A percentile compares a stretch with the other conserved stretches of the same genome.
Conservation (phyloP, 2,113 vertebrate species). For the Lagopus leucura region DNA sequence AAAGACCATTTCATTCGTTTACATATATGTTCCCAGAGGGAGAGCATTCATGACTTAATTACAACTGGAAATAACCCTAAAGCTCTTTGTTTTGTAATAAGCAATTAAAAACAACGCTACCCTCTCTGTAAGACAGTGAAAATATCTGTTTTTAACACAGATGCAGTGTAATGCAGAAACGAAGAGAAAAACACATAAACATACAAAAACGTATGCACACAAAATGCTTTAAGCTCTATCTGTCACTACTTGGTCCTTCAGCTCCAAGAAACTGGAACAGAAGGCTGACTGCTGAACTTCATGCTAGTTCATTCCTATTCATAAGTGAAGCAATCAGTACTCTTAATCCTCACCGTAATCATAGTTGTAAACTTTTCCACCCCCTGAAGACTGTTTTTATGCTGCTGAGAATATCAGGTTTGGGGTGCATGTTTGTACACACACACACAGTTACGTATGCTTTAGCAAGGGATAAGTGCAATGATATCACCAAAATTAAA, state of each 20-base stretch:
- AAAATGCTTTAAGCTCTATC: not conserved
- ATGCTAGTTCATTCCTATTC: not conserved
- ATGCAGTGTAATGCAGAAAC: not conserved
- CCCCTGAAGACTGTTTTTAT: not conserved
- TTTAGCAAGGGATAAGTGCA: not conserved
- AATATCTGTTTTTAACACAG: not conserved
- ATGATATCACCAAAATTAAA: not conserved
- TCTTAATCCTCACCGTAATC: not conserved
- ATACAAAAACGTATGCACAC: not conserved
- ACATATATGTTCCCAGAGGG: not conserved
- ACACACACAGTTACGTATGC: fast-evolving
- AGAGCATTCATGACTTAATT: not conserved
- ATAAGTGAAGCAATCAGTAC: not conserved
- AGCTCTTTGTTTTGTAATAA: not conserved
- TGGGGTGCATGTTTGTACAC: not conserved
- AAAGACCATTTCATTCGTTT: not conserved
- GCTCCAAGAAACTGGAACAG: not conserved
- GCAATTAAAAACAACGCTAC: not conserved
- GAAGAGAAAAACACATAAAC: not conserved
- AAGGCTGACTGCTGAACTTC: not conserved
- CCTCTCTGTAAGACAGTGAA: not conserved
- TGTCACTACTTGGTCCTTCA: not conserved
- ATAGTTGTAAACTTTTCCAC: not conserved
- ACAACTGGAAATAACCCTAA: not conserved
- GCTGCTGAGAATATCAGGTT: not conserved